These are phyloP conservation scores for Malurus melanocephalus DNA, from an alignment of 2,113 vertebrate genomes.

Conservation along the genomic window DNA sequence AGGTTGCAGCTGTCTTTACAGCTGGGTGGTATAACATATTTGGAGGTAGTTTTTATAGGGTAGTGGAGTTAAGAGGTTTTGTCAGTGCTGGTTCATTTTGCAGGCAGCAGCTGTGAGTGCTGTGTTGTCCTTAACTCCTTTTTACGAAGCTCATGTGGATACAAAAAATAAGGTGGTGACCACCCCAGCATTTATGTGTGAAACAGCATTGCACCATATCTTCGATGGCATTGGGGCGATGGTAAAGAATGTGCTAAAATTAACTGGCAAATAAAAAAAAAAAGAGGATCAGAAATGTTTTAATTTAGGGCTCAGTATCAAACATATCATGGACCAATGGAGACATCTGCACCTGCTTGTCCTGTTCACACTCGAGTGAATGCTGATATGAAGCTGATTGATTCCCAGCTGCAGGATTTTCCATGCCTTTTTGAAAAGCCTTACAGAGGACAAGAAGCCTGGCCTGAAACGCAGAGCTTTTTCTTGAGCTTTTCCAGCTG, in stretches of 20 bases:
- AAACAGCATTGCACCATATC: conserved; percentile 79
- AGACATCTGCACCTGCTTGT: conserved; percentile 10
- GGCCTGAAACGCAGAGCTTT: neutral
- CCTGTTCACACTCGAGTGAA: neutral
- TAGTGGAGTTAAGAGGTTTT: neutral
- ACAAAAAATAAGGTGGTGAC: conserved; percentile 82
- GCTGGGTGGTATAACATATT: neutral
- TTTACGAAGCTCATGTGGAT: conserved; percentile 84
- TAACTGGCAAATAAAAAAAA: conserved; percentile 73
- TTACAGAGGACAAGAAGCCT: neutral
- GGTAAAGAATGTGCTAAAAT: conserved; percentile 79
- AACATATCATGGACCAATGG: neutral
- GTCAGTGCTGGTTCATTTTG: neutral
- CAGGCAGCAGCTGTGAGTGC: neutral
- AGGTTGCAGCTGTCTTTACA: neutral
- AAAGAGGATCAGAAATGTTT: neutral
- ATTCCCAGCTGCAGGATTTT: neutral
- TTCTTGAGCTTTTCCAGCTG: neutral
- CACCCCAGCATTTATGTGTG: conserved; percentile 87
- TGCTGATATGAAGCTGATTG: neutral
- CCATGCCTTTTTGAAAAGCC: neutral
- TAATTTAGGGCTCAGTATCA: neutral
- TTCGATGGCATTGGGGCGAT: conserved; percentile 85
- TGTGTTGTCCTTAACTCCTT: conserved; percentile 58
- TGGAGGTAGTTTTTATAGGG: neutral